Base-by-base conservation (phyloP, 92 coral and sea anemone genomes). In the Diadumene lineata region DNA sequence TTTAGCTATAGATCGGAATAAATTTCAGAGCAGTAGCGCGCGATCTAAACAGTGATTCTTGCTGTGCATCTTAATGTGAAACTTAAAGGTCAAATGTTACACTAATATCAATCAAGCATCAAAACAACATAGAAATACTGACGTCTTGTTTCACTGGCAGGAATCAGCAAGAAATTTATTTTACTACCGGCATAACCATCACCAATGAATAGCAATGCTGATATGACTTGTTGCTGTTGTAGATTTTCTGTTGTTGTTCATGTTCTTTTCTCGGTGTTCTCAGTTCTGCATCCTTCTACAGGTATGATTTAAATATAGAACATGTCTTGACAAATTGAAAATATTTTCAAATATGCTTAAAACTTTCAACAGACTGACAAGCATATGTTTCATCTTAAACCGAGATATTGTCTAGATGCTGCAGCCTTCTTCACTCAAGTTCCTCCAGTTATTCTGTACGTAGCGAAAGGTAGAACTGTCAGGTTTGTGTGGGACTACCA, bases 401-500 rank as follows among this genome's bases (percentile, higher is more conserved):
- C n/a, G 10, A 2, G 8, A 53, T 53, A 3, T 53, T 13, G n/a
- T 53, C 2, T 53, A 53, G 58, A 53, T 53, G 10, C 21, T 21
- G 24, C 19, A 53, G 58, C 58, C 19, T 16, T 53, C 6, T 53
- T 53, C 58, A 53, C 58, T 53, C 19, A 53, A 53, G 24, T 53
- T 4, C 58, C 58, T 53, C 58, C 58, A 4, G 19, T 15, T 21
- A 53, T 9, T 9, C 58, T 53, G 58, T 21, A 53, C 24, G 58
- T 53, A 53, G 19, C 19, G 24, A 53, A 53, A 21, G 58, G 58
- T 9, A 23, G 24, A 53, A 53, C 58, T 13, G 58, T 16, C 24
- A 53, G 24, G 58, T 21, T 53, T 53, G 58, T 53, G n/a, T 53
- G 58, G 58, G 58, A 53, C 19, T 53, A 53, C 58, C 58, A 53